Conservation (phyloP, 2,888 invertebrate genomes). For the Marronus borbonicus region DNA sequence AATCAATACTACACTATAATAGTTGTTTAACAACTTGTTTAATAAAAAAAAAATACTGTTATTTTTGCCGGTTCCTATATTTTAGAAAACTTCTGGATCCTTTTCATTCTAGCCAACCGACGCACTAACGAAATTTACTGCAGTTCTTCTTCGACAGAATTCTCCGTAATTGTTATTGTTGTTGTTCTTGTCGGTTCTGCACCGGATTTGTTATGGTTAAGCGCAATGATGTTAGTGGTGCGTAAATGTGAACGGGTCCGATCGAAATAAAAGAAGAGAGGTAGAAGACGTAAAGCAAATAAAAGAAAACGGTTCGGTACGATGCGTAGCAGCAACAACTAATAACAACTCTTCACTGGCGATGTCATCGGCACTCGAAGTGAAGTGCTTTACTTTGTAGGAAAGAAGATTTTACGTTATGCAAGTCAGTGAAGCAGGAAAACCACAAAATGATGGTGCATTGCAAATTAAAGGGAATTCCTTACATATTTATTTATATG, state of each 20-base stretch:
- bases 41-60: too few relatives aligned
- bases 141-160: neutral
- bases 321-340: neutral
- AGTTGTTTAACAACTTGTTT: too few relatives aligned
- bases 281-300: neutral
- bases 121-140: neutral
- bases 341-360: neutral
- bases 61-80: too few relatives aligned
- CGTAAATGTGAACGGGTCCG: slow-evolving; percentile 30
- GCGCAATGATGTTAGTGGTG: slow-evolving; percentile 35
- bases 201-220: slow-evolving; percentile 40
- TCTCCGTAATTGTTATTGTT: slow-evolving; percentile 16
- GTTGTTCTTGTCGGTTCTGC: slow-evolving; percentile 22
- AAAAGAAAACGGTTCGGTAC: neutral
- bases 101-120: too few relatives aligned
- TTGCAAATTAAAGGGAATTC: too few relatives aligned
- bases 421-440: slow-evolving; percentile 10
- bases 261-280: slow-evolving; percentile 7
- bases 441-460: slow-evolving; percentile 9
- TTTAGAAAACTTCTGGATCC: too few relatives aligned
- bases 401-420: slow-evolving; percentile 24
- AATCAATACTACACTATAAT: too few relatives aligned
- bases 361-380: slow-evolving; percentile 20
- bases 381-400: slow-evolving; percentile 1
- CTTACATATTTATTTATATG: too few relatives aligned